Conservation (phyloP, 2,888 invertebrate genomes). For the Mamestra brassicae region DNA sequence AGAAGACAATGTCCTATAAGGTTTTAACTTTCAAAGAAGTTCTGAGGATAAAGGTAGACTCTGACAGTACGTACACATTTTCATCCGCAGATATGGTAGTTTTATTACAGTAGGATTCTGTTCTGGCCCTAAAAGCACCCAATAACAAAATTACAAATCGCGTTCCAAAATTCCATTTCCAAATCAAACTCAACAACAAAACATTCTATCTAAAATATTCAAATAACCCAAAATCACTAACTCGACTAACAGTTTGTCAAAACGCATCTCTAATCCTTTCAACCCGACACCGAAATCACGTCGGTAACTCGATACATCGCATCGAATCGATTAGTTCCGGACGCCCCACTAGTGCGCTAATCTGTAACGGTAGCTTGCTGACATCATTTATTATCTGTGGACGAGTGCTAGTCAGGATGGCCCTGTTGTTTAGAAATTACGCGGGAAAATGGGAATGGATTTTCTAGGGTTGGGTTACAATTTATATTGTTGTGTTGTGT, state of each 20-base stretch:
- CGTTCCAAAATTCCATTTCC: not conserved
- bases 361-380: constrained; percentile 65
- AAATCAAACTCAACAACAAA: not conserved
- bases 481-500: constrained; percentile 38
- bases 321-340: constrained; percentile 73
- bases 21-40: no score
- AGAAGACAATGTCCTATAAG: no score
- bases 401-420: constrained; percentile 58
- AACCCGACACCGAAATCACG: constrained; percentile 70
- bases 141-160: not conserved
- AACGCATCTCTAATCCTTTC: constrained; percentile 59
- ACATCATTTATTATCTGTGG: constrained; percentile 69
- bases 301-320: constrained; percentile 67
- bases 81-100: no score
- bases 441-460: constrained; percentile 55
- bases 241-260: constrained; percentile 50
- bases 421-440: constrained; percentile 56
- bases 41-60: no score
- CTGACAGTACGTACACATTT: no score
- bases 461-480: constrained; percentile 30
- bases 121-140: no score
- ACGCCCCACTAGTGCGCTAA: constrained; percentile 70
- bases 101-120: no score
- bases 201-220: constrained; percentile 27
- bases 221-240: constrained; percentile 33